phyloP scores from a whole-genome alignment of 2,888 invertebrate species.

The Urechis unicinctus region DNA sequence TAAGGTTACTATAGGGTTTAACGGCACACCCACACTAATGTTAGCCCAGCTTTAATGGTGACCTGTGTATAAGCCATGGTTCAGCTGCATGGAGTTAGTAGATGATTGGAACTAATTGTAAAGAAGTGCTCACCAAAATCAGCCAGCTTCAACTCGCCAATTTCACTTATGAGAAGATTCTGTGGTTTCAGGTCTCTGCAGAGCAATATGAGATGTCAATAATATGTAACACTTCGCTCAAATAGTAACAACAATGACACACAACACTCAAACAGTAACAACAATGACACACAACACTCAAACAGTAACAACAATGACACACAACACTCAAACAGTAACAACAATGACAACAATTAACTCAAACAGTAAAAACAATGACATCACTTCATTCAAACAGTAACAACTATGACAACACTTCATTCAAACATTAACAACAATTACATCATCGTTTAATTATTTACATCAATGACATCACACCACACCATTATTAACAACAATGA shows the following conservation, averaged over 20 bases:
- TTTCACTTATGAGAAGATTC: conserved; percentile 92
- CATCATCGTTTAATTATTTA: no score
- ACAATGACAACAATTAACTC: neutral
- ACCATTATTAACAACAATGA: no score
- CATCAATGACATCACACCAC: no score
- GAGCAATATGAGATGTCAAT: no score
- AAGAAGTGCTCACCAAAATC: conserved; percentile 68
- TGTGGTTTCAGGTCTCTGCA: conserved; percentile 91
- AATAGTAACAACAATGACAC: neutral
- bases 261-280: conserved; percentile 1
- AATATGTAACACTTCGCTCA: neutral
- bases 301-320: neutral
- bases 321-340: neutral
- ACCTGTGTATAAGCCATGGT: no score
- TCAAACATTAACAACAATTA: no score
- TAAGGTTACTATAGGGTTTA: neutral
- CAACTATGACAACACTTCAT: no score
- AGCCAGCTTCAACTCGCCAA: conserved; percentile 94
- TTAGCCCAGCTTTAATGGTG: no score
- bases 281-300: neutral
- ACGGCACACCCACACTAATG: no score
- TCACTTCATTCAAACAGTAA: no score
- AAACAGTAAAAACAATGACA: no score
- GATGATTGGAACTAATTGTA: neutral
- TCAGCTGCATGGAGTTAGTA: neutral